Base-by-base conservation (phyloP, 2,888 invertebrate genomes). In the Leptinotarsa peninsularis region DNA sequence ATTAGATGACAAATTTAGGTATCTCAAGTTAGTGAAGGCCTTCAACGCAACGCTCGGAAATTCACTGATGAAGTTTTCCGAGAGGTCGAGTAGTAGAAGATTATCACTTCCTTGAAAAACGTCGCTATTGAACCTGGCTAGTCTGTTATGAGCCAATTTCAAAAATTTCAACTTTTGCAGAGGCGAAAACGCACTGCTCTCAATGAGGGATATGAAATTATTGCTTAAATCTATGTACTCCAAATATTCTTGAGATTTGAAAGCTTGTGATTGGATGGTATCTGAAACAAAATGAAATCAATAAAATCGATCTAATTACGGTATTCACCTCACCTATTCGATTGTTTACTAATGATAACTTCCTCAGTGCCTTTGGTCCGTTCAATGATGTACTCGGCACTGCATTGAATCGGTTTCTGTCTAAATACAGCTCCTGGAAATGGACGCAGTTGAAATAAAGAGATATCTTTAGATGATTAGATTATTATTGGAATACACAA, bases 1-100 rank as follows among this genome's bases (percentile, higher is more conserved):
- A 89, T 97, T 97, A 79, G 95, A 94, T 17, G 95, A 95, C 54
- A 96, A 89, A 88, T 96, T 95, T 77, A 97, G 89, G 78, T 93
- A 92, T 85, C 92, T 93, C 27, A 97, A 88, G 73, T 91, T 91
- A 27, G 89, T 88, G 81, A 96, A 91, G 49, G 93, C 90, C 84
- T 93, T 93, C 66, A 96, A 86, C 0, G 96, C 94, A 14, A 94
- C 93, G 0, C 92, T 92, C 4, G 96, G 96, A 85, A 96, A 95
- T 85, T 94, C 94, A 1, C 91, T 90, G 73, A 97, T 93, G 86
- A 95, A 96, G 89, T 98, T 98, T 84, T 94, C 93, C 0, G 96
- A 95, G 43, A 98, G 89, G 86, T 97, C 96, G 80, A 98, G 89
- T 82, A 93, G 93, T 82, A 94, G 92, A 77, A 98, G 89, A 82